A percentile compares a stretch with the other conserved stretches of the same genome.
phyloP scores from a whole-genome alignment of 2,113 vertebrate species.

The Laticauda laticaudata region DNA sequence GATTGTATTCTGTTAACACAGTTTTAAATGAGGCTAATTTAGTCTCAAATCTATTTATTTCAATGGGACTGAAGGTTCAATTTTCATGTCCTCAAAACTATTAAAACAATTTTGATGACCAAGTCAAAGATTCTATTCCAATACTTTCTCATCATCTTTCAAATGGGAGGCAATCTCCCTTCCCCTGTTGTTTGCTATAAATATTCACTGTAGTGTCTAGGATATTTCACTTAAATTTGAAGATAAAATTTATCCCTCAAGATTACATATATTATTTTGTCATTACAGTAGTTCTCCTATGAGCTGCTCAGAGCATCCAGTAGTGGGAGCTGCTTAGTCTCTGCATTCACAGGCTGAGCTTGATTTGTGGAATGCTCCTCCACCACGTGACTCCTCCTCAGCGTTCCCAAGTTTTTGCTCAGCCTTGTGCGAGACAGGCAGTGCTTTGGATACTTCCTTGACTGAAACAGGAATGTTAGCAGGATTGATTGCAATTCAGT shows the following conservation, averaged over 20 bases:
- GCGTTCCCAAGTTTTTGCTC: too few relatives aligned
- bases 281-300: too few relatives aligned
- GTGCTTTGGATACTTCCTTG: too few relatives aligned
- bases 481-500: too few relatives aligned
- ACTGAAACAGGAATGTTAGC: too few relatives aligned
- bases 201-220: background rate
- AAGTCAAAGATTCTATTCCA: background rate
- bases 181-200: background rate
- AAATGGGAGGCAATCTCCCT: background rate
- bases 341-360: too few relatives aligned
- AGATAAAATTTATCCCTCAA: background rate
- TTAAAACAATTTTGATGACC: background rate
- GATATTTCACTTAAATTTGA: background rate
- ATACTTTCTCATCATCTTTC: background rate
- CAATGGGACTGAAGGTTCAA: background rate
- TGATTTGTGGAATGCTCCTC: too few relatives aligned
- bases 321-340: too few relatives aligned
- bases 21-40: background rate
- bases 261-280: background rate
- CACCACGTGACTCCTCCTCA: too few relatives aligned
- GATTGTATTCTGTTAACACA: background rate
- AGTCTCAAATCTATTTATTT: background rate
- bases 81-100: background rate
- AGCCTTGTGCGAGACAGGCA: too few relatives aligned
- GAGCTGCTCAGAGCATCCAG: too few relatives aligned